Base-by-base conservation (phyloP, 2,797 vertebrate genomes). In the Hybognathus amarus region DNA sequence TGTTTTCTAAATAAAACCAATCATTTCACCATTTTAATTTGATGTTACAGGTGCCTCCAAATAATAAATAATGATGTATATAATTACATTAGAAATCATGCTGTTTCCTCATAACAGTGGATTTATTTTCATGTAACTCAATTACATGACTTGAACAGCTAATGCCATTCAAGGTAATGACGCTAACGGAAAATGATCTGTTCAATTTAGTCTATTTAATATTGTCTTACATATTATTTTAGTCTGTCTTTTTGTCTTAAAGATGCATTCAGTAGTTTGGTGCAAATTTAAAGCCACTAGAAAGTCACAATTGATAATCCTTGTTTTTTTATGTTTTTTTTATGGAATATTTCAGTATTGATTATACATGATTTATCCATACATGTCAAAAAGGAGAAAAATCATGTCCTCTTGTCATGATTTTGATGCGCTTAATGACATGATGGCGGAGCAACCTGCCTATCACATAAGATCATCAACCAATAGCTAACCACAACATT, bases 111-210 rank as follows among this genome's bases (percentile, higher is more conserved):
- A 88, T 92, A 91, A 92, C 91, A 84, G 78, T 88, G 91, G 89
- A 84, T 93, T 89, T 40, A 86, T 88, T 94, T 92, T 89, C 90
- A 83, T 77, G 70, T 92, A 91, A 95, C 89, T 47, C n/a, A 64
- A 90, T 94, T 86, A 91, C 87, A 83, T 63, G 87, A 89, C 89
- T 93, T 91, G 92, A 92, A 91, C 33, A 90, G 84, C 9, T 93
- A 93, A 94, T 94, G 90, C 63, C 89, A 91, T 93, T 93, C 75
- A 84, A 91, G 88, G 89, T 90, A 89, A 87, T 88, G 86, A 89
- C n/a, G n/a, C n/a, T 74, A 54, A 90, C 83, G 87, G 89, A 92
- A 92, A 92, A 91, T 76, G 59, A 68, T 75, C 61, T 66, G 15
- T 52, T 40, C 45, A 36, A 45, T 47, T 70, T n/a, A 47, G 67